phyloP scores from a whole-genome alignment of 2,113 vertebrate genomes.

The Cynopterus brachyotis region DNA sequence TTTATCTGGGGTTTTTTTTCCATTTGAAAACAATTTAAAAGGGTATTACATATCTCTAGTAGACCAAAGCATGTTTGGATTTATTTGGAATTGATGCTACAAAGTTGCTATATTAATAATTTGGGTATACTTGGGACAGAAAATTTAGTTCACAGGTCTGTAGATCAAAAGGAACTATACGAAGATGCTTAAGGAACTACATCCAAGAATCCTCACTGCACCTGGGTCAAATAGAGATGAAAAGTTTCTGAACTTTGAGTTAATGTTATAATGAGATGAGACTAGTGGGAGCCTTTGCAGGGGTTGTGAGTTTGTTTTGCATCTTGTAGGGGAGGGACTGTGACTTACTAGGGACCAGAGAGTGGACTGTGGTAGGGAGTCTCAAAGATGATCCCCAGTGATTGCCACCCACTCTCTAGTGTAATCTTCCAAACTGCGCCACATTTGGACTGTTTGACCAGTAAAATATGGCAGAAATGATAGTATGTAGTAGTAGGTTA shows the following conservation, averaged over 20 bases:
- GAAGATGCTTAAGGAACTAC: neutral
- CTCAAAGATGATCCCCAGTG: neutral
- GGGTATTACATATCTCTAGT: neutral
- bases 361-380: neutral
- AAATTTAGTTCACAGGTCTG: neutral
- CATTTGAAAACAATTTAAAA: neutral
- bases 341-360: neutral
- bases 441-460: neutral
- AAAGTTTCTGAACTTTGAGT: neutral
- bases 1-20: neutral
- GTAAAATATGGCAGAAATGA: neutral
- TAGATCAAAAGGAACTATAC: neutral
- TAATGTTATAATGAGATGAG: neutral
- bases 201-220: neutral
- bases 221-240: neutral
- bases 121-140: neutral
- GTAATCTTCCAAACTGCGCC: neutral
- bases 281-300: neutral
- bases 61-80: neutral
- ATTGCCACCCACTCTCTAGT: neutral
- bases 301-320: neutral
- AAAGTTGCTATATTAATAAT: neutral
- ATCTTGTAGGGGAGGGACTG: neutral
- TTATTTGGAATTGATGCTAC: constrained; percentile 10
- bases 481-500: neutral